A percentile compares a stretch with the other conserved stretches of the same genome.
These are phyloP conservation scores for Phylloscopus trochilus DNA, from an alignment of 2,113 vertebrate species.

Conservation along the genomic window DNA sequence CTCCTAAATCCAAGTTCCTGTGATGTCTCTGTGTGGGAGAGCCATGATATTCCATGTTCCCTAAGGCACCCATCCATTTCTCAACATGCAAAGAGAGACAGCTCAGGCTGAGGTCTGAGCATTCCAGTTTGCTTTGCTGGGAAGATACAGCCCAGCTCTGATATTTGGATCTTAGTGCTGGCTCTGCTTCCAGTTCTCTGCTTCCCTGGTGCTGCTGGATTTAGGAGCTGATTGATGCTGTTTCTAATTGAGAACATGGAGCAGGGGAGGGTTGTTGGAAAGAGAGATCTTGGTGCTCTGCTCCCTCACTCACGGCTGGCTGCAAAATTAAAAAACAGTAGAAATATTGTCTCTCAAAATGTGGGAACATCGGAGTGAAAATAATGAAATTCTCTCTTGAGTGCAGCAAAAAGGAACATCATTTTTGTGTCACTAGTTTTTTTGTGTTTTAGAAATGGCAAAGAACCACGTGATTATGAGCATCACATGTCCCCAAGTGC, in stretches of 20 bases:
- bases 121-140: not conserved
- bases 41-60: not conserved
- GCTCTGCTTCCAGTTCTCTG: not conserved
- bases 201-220: not conserved
- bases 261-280: not conserved
- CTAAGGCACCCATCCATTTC: too few species aligned
- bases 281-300: not conserved
- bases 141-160: not conserved
- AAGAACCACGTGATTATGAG: rapidly evolving
- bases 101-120: not conserved
- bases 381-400: not conserved
- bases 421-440: rapidly evolving
- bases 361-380: not conserved
- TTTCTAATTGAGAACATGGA: rapidly evolving
- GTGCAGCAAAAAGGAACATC: not conserved
- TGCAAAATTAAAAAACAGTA: not conserved
- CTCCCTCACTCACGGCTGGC: not conserved
- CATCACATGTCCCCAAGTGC: too few species aligned
- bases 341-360: not conserved
- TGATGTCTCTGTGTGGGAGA: not conserved
- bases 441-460: not conserved
- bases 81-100: rapidly evolving
- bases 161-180: not conserved
- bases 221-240: not conserved
- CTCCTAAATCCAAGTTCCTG: not conserved